These are phyloP conservation scores for Aleiodes sp. DNA, from an alignment of 1,140 invertebrate species.

Conservation along the genomic window DNA sequence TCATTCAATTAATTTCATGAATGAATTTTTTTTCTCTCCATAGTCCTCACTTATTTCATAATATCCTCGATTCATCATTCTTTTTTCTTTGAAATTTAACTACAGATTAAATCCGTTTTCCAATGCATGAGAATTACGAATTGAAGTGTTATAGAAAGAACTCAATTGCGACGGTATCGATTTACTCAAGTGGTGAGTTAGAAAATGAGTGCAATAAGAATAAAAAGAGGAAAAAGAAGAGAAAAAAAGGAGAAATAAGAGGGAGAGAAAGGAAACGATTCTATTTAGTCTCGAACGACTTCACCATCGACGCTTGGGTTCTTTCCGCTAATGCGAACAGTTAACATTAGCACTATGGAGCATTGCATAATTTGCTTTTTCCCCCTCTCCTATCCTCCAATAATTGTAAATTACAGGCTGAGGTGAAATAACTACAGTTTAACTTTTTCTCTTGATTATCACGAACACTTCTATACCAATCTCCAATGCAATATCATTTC, in stretches of 20 bases:
- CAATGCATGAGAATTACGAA: not conserved
- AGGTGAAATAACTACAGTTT: not conserved
- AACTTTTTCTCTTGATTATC: not conserved
- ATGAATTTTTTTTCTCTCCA: too few species aligned
- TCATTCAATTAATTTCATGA: too few species aligned
- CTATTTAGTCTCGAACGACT: constrained; percentile 31
- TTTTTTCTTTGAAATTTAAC: not conserved
- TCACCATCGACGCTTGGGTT: not conserved
- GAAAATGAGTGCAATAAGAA: not conserved
- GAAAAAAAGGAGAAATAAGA: not conserved
- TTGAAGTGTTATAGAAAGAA: not conserved
- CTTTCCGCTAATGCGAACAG: constrained; percentile 48
- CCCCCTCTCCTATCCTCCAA: not conserved
- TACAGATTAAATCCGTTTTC: not conserved
- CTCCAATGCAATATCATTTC: not conserved
- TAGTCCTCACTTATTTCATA: too few species aligned
- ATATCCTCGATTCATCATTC: not conserved
- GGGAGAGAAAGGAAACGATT: not conserved
- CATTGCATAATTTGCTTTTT: constrained; percentile 44
- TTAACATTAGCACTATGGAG: constrained; percentile 53
- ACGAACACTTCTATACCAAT: not conserved
- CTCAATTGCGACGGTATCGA: constrained; percentile 12
- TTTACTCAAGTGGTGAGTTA: not conserved
- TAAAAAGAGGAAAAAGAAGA: not conserved
- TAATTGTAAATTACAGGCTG: not conserved